Base-by-base conservation (phyloP, 1,140 invertebrate species). In the Helicoverpa zea region DNA sequence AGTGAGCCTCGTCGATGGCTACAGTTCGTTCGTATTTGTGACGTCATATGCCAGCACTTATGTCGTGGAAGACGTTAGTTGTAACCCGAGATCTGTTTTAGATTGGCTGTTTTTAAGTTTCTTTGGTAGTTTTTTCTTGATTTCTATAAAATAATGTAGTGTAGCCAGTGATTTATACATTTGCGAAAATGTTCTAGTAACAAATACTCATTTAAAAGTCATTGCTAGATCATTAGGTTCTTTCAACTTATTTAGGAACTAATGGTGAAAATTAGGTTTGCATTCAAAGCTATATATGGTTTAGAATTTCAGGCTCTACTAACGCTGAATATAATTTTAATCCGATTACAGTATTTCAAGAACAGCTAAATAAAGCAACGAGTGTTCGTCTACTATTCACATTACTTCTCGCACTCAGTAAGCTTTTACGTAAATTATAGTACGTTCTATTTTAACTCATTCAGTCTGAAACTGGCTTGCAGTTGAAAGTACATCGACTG, bases 1-100 rank as follows among this genome's bases (percentile, higher is more conserved):
- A 94, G 89, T 94, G 88, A 91, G 88, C 85, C 87, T 83, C 81
- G 88, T 81, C 87, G 84, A 85, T 84, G 86, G 86, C 88, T 83
- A 43, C 35, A 43, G 75, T 79, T 77, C 59, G 78, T 79, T 85
- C 74, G 63, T 78, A 78, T 66, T 43, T 58, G 16, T 68, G 35
- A 78, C 61, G 51, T 68, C 58, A 77, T 64, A 64, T 77, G 59
- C 64, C 49, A 64, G 47, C 74, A 59, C 47, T 63, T 77, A 52
- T 77, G 49, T 64, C 47, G 47, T 23, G 74, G 52, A 54, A 64
- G 47, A 77, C 64, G 74, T 59, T 75, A 9, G n/a, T 49, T 61
- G n/a, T 3, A 12, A 47, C 23, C 14, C 56, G n/a, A 54, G 68
- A 56, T 72, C 29, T 29, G 43, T 72, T 72, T 56, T 35, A 30